Evolutionary conservation across 2,888 invertebrate species (phyloP).

Genomic region (Macroteleia sp.): DNA sequence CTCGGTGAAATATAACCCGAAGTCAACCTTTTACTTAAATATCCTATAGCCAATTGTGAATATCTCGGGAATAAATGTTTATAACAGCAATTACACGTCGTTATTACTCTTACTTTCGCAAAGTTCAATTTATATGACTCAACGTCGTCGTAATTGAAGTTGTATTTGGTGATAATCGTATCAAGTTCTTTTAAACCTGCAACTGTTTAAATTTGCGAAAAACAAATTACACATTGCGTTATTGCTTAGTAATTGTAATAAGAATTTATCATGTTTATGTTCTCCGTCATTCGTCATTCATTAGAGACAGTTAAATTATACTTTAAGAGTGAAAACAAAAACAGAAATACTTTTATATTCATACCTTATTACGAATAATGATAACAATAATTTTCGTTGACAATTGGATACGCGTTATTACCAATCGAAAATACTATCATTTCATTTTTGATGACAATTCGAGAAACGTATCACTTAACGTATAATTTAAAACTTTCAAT

Average conservation of each 20-base stretch:
- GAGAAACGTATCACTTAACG: constrained; percentile 32
- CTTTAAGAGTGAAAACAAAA: too few species aligned
- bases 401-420: too few species aligned
- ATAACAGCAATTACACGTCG: constrained; percentile 41
- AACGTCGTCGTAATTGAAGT: constrained; percentile 16
- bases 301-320: too few species aligned
- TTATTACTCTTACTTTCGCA: constrained; percentile 37
- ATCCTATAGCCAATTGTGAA: constrained; percentile 14
- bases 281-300: too few species aligned
- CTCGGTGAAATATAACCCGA: constrained; percentile 7
- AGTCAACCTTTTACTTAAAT: constrained; percentile 33
- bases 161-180: constrained; percentile 23
- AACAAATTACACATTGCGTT: constrained; percentile 16
- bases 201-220: constrained; percentile 3
- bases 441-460: constrained; percentile 21
- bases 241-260: neutral
- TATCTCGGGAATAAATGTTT: constrained; percentile 32
- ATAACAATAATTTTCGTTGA: too few species aligned
- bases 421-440: too few species aligned
- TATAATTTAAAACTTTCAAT: constrained; percentile 54
- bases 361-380: too few species aligned
- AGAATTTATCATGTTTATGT: too few species aligned
- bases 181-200: neutral
- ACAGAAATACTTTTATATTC: too few species aligned
- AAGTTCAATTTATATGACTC: constrained; percentile 40